Base-by-base conservation (phyloP, 2,797 vertebrate species). In the Erethizon dorsatum region DNA sequence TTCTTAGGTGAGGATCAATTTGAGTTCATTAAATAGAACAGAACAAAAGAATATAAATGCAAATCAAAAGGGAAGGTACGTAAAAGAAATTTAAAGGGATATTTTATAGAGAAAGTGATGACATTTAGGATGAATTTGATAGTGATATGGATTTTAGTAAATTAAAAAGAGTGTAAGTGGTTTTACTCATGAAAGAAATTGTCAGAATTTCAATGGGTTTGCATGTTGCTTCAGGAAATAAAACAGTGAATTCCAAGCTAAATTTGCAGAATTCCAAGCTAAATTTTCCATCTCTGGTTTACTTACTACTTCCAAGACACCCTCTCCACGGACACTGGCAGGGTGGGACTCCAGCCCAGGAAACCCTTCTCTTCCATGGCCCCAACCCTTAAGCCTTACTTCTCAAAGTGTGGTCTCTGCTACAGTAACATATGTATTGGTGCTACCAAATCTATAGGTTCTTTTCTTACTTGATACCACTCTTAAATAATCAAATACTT, bases 1-100 rank as follows among this genome's bases (percentile, higher is more conserved):
- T 79, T 92, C 91, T 71, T 65, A 87, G 83, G 57, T 94, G 82
- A 92, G 15, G 52, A 93, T 79, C 83, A 47, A 50, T 93, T 96
- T 95, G 65, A 88, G 88, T 93, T 96, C 96, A 94, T 97, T 91
- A 89, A 78, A 24, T 59, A 86, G 90, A 86, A 73, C 41, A 31
- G 95, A 97, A 96, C 47, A 95, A 93, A 97, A 96, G 87, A 95
- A 95, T 79, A 89, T 69, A 91, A 97, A 88, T 83, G 90, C 59
- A 93, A 96, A 97, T 96, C 57, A 83, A 84, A 73, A 90, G 41
- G 77, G 54, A 73, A 93, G 26, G 22, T 41, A 73, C 69, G 37
- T 61, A 85, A 95, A 96, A 97, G 52, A 89, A 93, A 91, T 69
- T 91, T 96, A 77, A 91, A 90, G 52, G 69, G 79, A 41, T 71